These are phyloP conservation scores for Triplophysa siluroides DNA, from an alignment of 2,113 vertebrate species.

Conservation along the genomic window DNA sequence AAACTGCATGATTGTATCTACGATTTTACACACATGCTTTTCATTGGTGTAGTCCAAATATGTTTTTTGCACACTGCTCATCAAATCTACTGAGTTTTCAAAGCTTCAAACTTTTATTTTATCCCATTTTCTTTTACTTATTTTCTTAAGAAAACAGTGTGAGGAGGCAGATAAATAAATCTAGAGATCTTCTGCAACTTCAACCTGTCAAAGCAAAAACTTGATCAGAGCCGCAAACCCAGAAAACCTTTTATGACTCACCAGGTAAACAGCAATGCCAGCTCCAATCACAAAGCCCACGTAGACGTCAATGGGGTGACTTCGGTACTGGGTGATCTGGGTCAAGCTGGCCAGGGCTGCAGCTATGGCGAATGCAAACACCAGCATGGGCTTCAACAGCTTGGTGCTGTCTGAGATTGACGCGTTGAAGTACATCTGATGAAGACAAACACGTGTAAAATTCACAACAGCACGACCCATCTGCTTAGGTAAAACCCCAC, in stretches of 20 bases:
- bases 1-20: too few relatives aligned
- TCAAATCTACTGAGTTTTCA: neutral
- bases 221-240: neutral
- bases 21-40: too few relatives aligned
- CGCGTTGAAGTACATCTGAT: constrained; percentile 98
- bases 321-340: constrained; percentile 95
- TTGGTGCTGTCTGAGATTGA: constrained; percentile 95
- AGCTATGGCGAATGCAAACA: constrained; percentile 94
- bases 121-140: neutral
- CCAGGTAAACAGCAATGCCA: constrained; percentile 94
- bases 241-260: constrained; percentile 63
- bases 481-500: neutral
- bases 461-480: neutral
- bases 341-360: constrained; percentile 94
- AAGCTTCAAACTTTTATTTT: neutral
- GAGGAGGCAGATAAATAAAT: constrained; percentile 53
- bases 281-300: constrained; percentile 94
- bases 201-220: neutral
- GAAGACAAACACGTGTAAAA: neutral
- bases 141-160: constrained; percentile 46
- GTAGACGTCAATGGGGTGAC: constrained; percentile 96
- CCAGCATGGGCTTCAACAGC: constrained; percentile 93
- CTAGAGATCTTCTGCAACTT: constrained; percentile 19
- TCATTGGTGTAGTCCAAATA: too few relatives aligned
- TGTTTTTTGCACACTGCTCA: too few relatives aligned